These are phyloP conservation scores for Plodia interpunctella DNA, from an alignment of 1,140 invertebrate species.

Conservation along the genomic window DNA sequence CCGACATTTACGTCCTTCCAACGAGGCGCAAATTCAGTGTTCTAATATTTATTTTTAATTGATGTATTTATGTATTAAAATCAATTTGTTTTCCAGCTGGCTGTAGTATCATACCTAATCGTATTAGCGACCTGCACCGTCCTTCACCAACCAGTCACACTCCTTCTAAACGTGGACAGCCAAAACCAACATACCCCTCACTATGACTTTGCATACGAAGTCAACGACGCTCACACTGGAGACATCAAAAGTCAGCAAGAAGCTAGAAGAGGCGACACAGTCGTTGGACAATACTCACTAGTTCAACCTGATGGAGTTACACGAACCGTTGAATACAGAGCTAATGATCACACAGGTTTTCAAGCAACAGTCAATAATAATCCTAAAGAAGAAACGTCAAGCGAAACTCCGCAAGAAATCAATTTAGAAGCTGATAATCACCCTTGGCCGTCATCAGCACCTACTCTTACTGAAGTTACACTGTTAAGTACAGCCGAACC, in stretches of 20 bases:
- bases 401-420: constrained; percentile 25
- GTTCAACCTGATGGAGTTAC: constrained; percentile 81
- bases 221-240: constrained; percentile 79
- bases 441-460: constrained; percentile 15
- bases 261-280: constrained; percentile 78
- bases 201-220: constrained; percentile 82
- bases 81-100: constrained; percentile 29
- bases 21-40: too few relatives aligned
- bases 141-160: constrained; percentile 43
- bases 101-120: constrained; percentile 43
- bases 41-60: too few relatives aligned
- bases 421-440: constrained; percentile 17
- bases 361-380: constrained; percentile 57
- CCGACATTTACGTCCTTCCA: too few relatives aligned
- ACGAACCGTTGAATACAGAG: constrained; percentile 81
- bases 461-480: constrained; percentile 25
- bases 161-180: constrained; percentile 24
- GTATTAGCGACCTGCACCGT: constrained; percentile 49
- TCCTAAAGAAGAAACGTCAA: constrained; percentile 26
- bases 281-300: constrained; percentile 80
- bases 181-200: constrained; percentile 40
- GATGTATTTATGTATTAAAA: too few relatives aligned
- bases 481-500: constrained; percentile 35
- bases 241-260: constrained; percentile 74
- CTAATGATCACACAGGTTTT: constrained; percentile 57